phyloP scores from a whole-genome alignment of 2,888 invertebrate genomes.

The Agrypnus murinus region DNA sequence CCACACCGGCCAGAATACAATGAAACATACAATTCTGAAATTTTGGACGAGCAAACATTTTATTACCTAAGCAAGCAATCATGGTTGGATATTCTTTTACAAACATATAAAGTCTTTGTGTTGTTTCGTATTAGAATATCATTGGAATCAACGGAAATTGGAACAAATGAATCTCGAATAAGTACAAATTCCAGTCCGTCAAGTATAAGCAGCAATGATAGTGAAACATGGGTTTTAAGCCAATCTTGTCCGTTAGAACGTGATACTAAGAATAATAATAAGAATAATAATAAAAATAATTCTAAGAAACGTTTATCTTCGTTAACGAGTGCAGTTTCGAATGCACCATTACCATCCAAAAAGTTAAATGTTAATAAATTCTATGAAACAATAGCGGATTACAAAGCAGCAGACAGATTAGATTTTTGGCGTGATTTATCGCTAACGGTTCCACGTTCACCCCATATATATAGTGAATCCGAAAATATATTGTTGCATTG shows the following conservation, averaged over 20 bases:
- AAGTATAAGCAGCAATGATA: background rate
- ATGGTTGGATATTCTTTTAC: conserved; percentile 78
- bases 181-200: background rate
- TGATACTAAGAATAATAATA: too few relatives aligned
- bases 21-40: conserved; percentile 10
- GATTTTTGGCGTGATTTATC: background rate
- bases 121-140: conserved; percentile 69
- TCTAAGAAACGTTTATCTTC: too few relatives aligned
- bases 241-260: too few relatives aligned
- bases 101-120: conserved; percentile 76
- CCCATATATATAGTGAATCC: conserved; percentile 31
- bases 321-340: too few relatives aligned
- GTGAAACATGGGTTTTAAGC: background rate
- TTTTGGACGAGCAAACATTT: conserved; percentile 53
- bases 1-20: conserved; percentile 44
- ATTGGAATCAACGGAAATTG: background rate
- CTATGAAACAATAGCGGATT: too few relatives aligned
- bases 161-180: conserved; percentile 9
- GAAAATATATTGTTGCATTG: conserved; percentile 69
- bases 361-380: too few relatives aligned
- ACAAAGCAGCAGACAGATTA: background rate
- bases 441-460: background rate
- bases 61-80: conserved; percentile 67
- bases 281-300: too few relatives aligned
- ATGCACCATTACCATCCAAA: too few relatives aligned